Evolutionary conservation across 2,888 invertebrate species (phyloP).

Genomic region (Laspeyria flexula): DNA sequence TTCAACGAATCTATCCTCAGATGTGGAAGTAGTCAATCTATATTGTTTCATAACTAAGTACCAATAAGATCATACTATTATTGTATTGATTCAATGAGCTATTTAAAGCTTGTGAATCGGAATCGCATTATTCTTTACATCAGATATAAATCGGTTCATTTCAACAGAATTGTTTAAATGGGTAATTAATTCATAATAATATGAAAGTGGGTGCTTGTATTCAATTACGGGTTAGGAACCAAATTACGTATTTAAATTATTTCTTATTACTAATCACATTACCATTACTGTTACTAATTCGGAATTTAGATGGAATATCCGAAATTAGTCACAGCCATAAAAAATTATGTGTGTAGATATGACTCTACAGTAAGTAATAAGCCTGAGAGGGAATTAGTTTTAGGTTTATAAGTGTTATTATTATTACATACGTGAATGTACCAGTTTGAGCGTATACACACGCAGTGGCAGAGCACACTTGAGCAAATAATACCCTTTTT

Average conservation of each 20-base stretch:
- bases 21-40: too few relatives aligned
- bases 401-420: constrained; percentile 43
- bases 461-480: constrained; percentile 45
- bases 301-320: not conserved
- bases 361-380: constrained; percentile 9
- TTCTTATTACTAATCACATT: not conserved
- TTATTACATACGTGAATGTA: constrained; percentile 47
- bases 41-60: too few relatives aligned
- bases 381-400: constrained; percentile 43
- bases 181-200: too few relatives aligned
- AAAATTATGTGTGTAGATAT: constrained; percentile 13
- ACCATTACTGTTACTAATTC: not conserved
- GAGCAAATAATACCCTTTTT: constrained; percentile 61
- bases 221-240: not conserved
- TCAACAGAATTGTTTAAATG: too few relatives aligned
- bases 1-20: too few relatives aligned
- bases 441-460: constrained; percentile 43
- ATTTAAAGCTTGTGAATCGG: too few relatives aligned
- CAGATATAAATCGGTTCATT: too few relatives aligned
- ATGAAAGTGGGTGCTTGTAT: too few relatives aligned
- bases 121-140: too few relatives aligned
- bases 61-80: too few relatives aligned
- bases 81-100: too few relatives aligned
- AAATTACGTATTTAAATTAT: not conserved
- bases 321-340: constrained; percentile 19